Base-by-base conservation (phyloP, 2,113 vertebrate genomes). In the Calidris pugnax region DNA sequence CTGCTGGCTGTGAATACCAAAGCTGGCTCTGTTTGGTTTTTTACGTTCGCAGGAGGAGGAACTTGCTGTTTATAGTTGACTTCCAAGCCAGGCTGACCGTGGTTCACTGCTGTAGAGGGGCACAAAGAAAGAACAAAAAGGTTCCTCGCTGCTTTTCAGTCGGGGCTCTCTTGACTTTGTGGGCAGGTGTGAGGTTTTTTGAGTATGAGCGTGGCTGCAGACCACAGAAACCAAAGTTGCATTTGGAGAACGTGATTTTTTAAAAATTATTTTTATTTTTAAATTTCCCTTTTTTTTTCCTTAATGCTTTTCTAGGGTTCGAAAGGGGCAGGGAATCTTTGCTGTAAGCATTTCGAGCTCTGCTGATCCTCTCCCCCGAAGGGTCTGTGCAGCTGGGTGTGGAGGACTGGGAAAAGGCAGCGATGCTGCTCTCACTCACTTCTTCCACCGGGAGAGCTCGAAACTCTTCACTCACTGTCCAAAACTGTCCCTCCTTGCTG, bases 271-370 rank as follows among this genome's bases (percentile, higher is more conserved):
- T 60, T 24, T 39, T 27, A 39, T 37, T 32, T 57, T 71, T 15
- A 3, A 26, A 26, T 3, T 9, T n/a, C 8, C 5, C 0, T 2
- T n/a, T 68, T 67, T 53, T 47, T n/a, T n/a, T n/a, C n/a, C 4
- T 47, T 55, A 71, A 27, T 56, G 22, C 10, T 80, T 90, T 41
- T 3, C 24, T 50, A 41, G 48, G 7, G 7, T 62, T 41, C 37
- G 32, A 69, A 82, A 88, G 6, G 10, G 39, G 8, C 9, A 60
- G 12, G 30, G 60, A 68, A 35, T 28, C 17, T 73, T 68, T 51
- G 8, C 39, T 76, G 7, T 47, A 28, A 68, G 33, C 10, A 3
- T 20, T 11, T 8, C 0, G 2, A 39, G 17, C 2, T 3, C n/a
- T 41, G 55, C 28, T 75, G 26, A 19, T 51, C 35, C 20, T 63